These are phyloP conservation scores for Labeo rohita DNA, from an alignment of 2,113 vertebrate genomes.

Conservation along the genomic window DNA sequence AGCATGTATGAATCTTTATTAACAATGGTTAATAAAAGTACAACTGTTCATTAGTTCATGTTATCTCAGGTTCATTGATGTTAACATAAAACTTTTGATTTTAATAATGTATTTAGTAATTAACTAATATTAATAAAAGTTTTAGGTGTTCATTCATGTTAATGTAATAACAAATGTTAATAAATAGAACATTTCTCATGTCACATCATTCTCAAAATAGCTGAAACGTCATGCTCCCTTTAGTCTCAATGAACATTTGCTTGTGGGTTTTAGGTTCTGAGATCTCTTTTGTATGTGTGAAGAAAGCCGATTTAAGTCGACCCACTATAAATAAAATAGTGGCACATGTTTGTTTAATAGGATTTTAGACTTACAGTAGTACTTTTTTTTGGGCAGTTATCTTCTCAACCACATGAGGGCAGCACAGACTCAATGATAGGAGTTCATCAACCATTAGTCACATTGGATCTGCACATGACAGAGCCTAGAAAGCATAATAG, in stretches of 20 bases:
- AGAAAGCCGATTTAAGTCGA: constrained; percentile 33
- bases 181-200: not conserved
- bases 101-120: not conserved
- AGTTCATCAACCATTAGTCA: not conserved
- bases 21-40: not conserved
- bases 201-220: not conserved
- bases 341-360: constrained; percentile 1
- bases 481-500: not conserved
- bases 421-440: constrained; percentile 30
- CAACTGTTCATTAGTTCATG: not conserved
- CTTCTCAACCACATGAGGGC: constrained; percentile 43
- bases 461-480: not conserved
- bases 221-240: not conserved
- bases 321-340: constrained; percentile 29
- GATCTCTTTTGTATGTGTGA: not conserved
- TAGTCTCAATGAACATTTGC: constrained; percentile 4
- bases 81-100: not conserved
- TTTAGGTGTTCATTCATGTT: not conserved
- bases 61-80: not conserved
- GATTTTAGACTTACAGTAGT: constrained; percentile 27
- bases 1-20: not conserved
- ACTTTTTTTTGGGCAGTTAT: not conserved
- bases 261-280: not conserved
- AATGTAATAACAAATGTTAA: not conserved
- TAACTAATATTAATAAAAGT: not conserved